phyloP scores from a whole-genome alignment of 2,888 invertebrate species.

The Drosophila kanekoi region DNA sequence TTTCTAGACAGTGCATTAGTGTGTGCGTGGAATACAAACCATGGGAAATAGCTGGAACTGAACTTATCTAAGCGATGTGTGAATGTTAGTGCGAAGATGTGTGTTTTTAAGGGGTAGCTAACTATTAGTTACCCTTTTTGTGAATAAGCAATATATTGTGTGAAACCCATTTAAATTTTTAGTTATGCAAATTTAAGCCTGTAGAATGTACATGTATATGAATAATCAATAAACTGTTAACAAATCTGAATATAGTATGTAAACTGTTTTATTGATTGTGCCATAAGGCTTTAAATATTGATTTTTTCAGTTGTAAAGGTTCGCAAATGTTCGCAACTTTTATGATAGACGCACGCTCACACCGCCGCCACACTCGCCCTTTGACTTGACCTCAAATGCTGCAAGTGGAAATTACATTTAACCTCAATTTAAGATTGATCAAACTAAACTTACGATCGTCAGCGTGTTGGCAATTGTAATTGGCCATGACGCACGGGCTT shows the following conservation, averaged over 20 bases:
- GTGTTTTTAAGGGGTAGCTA: conserved; percentile 5
- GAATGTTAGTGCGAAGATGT: conserved; percentile 22
- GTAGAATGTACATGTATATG: conserved; percentile 23
- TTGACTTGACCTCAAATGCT: conserved; percentile 79
- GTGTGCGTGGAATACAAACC: conserved; percentile 18
- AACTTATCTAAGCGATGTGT: conserved; percentile 36
- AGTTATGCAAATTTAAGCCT: conserved; percentile 46
- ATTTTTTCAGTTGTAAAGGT: not conserved
- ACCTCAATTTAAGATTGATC: not conserved
- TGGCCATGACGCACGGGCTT: conserved; percentile 81
- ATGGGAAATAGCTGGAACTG: conserved; percentile 38
- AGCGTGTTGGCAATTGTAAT: conserved; percentile 84
- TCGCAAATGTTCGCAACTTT: conserved; percentile 6
- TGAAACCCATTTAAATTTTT: conserved; percentile 45
- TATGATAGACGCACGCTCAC: conserved; percentile 84
- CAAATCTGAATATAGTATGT: conserved; percentile 14
- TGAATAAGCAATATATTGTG: conserved; percentile 13
- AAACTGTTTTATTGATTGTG: conserved; percentile 23
- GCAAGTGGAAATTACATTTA: conserved; percentile 16
- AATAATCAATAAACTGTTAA: conserved; percentile 59
- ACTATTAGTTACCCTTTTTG: conserved; percentile 3
- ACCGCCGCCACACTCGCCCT: conserved; percentile 83
- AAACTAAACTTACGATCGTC: conserved; percentile 78
- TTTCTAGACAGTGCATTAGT: conserved; percentile 43
- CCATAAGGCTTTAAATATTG: not conserved